Base-by-base conservation (phyloP, 2,888 invertebrate species). In the Cyaniris semiargus region DNA sequence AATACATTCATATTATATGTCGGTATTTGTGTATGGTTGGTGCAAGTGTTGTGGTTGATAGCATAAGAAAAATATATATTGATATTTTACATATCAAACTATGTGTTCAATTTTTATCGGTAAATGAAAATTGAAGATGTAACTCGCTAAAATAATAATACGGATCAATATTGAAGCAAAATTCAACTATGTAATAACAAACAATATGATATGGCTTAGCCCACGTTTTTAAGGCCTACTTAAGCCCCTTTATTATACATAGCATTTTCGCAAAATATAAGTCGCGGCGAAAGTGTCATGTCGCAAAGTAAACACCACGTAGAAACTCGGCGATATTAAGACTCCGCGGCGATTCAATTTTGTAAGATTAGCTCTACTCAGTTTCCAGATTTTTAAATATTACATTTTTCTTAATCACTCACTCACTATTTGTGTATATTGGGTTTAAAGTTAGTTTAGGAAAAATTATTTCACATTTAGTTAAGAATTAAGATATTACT, bases 261-360 rank as follows among this genome's bases (percentile, higher is more conserved):
- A 21, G n/a, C 60, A 60, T 66, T 31, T 58, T 77, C 58, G 74
- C 13, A 58, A 66, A 77, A 78, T 71, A 70, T 56, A 76, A 75
- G 66, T 27, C 66, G 18, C 15, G 18, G 27, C 27, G 66, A 66
- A 66, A 66, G 66, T 66, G 66, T 66, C 18, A 66, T 27, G 66
- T 66, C 66, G 66, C 66, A 66, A 31, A 66, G 66, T 66, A 66
- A 66, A 66, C 66, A 66, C 27, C 66, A 31, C 66, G 66, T 27
- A 66, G 15, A 66, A 66, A 31, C 66, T 15, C 66, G 27, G 31
- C 27, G 15, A 66, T 66, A 66, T 66, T 66, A 66, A 66, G 66
- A 66, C 27, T 18, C 27, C 66, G 15, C 66, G 15, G 66, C 66
- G 66, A 66, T 66, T 66, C 66, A 66, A 66, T 66, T 66, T 31